These are phyloP conservation scores for Python bivittatus DNA, from an alignment of 2,113 vertebrate species.

Conservation along the genomic window DNA sequence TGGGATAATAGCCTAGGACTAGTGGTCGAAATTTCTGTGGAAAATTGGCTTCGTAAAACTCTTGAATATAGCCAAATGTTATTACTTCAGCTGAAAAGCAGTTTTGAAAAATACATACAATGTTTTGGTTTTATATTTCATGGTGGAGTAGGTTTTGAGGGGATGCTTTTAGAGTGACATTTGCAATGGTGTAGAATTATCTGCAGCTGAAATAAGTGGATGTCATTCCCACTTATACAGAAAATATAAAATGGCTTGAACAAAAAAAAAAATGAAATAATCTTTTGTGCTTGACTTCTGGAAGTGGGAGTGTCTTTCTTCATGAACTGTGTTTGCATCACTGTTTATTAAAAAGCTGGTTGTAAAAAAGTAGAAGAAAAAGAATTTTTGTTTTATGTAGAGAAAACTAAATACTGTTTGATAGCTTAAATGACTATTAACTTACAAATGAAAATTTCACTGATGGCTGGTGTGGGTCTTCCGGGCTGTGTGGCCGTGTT, in stretches of 20 bases:
- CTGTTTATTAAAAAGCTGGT: conserved; percentile 10
- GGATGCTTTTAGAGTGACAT: background rate
- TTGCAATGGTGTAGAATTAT: conserved; percentile 9
- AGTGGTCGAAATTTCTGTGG: background rate
- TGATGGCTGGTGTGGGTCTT: too few species aligned
- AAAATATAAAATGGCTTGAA: conserved; percentile 7
- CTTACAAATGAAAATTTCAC: background rate
- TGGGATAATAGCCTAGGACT: background rate
- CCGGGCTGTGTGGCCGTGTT: too few species aligned
- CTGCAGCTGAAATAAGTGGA: conserved; percentile 23
- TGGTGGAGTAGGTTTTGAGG: background rate
- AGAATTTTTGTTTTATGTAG: background rate
- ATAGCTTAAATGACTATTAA: background rate
- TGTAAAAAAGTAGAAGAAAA: background rate
- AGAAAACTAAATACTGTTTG: background rate
- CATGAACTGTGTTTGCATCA: conserved; percentile 3
- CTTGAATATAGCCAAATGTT: background rate
- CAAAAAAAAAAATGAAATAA: background rate
- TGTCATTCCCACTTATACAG: conserved; percentile 18
- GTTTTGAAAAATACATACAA: conserved; percentile 9
- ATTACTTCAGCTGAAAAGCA: background rate
- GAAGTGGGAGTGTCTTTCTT: background rate
- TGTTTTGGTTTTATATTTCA: conserved; percentile 21
- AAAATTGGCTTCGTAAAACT: background rate
- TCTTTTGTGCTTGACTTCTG: background rate